Conservation (phyloP, 1,140 invertebrate genomes). For the Hycleus cichorii region DNA sequence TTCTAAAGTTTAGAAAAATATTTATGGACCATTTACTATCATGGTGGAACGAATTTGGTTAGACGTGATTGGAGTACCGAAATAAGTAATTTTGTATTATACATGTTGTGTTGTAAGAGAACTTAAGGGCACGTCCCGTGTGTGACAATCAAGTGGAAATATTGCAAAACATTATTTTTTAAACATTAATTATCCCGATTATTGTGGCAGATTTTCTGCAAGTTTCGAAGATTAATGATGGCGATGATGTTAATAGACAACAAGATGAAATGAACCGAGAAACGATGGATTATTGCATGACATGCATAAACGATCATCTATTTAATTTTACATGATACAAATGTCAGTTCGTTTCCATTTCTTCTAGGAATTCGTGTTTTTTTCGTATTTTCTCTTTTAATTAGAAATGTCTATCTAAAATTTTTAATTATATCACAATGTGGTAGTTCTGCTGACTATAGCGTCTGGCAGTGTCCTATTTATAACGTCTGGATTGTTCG, state of each 20-base stretch:
- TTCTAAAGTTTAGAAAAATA: conserved; percentile 10
- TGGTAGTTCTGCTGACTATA: conserved; percentile 37
- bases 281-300: not conserved
- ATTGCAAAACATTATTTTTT: no score
- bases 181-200: no score
- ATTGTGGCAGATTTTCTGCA: no score
- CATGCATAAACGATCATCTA: not conserved
- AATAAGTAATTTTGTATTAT: no score
- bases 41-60: conserved; percentile 11
- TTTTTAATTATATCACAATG: conserved; percentile 36
- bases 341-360: conserved; percentile 16
- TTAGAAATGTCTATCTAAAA: conserved; percentile 17
- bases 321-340: conserved; percentile 7
- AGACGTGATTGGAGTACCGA: conserved; percentile 4
- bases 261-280: not conserved
- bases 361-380: not conserved
- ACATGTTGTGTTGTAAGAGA: no score
- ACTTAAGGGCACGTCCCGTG: no score
- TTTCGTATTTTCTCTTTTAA: not conserved
- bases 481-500: conserved; percentile 38
- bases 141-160: no score
- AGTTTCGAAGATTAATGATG: not conserved
- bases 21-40: conserved; percentile 12
- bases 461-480: conserved; percentile 34
- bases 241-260: not conserved